phyloP scores from a whole-genome alignment of 2,113 vertebrate species.

The Nycticorax nycticorax region DNA sequence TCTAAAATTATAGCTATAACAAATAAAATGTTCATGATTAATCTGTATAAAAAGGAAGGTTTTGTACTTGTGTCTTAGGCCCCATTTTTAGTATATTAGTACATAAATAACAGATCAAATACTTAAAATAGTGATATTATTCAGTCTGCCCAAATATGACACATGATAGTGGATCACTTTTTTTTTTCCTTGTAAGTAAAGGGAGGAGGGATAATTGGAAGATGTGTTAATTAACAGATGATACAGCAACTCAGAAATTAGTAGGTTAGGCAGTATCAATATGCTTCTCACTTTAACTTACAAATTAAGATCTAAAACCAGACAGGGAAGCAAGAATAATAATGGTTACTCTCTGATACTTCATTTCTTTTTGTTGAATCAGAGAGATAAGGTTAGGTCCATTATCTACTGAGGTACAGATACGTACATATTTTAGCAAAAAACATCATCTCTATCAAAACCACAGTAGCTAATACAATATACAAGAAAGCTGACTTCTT shows the following conservation, averaged over 20 bases:
- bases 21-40: constrained; percentile 27
- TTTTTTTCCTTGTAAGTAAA: background rate
- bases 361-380: background rate
- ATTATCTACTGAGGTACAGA: background rate
- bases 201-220: background rate
- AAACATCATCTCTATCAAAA: background rate
- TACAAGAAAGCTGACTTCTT: background rate
- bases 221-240: background rate
- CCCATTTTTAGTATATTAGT: background rate
- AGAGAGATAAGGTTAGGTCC: background rate
- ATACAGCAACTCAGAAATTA: background rate
- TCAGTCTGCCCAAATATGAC: background rate
- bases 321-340: background rate
- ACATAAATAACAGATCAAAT: background rate
- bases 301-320: background rate
- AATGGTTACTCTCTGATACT: background rate
- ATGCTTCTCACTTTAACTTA: background rate
- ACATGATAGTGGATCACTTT: background rate
- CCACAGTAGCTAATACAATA: background rate
- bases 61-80: background rate
- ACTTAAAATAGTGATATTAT: background rate
- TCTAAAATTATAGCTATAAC: constrained; percentile 31
- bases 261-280: background rate
- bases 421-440: background rate
- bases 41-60: background rate